Evolutionary conservation across 2,113 vertebrate genomes (phyloP).

Genomic region (Mystacornis crossleyi): DNA sequence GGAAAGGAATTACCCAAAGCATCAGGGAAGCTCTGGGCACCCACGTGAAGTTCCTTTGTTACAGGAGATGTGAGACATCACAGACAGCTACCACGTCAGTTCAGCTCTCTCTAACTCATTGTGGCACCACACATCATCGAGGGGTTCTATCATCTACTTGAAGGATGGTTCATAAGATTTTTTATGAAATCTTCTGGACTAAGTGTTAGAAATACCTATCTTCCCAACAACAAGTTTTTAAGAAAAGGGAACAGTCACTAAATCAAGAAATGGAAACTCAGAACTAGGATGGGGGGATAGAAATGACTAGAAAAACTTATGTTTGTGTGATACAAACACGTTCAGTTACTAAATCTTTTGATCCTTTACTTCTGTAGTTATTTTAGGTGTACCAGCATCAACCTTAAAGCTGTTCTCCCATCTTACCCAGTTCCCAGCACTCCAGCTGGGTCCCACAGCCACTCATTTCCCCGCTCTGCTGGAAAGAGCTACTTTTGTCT

Average conservation of each 20-base stretch:
- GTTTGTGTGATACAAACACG: neutral
- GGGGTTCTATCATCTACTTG: neutral
- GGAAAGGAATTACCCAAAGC: neutral
- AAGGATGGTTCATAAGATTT: neutral
- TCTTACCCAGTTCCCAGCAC: neutral
- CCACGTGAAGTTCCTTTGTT: neutral
- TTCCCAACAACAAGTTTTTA: neutral
- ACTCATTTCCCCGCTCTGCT: neutral
- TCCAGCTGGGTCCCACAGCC: neutral
- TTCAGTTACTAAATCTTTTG: neutral
- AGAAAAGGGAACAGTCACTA: neutral
- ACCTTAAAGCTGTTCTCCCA: neutral
- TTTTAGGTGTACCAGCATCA: neutral
- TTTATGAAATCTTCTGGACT: neutral
- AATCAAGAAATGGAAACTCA: neutral
- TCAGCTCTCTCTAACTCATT: neutral
- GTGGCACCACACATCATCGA: neutral
- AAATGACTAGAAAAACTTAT: neutral
- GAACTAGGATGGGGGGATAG: neutral
- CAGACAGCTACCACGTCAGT: neutral
- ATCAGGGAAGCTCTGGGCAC: neutral
- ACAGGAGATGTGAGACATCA: neutral
- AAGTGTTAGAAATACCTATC: neutral
- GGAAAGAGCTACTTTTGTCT: neutral
- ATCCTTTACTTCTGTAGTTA: neutral